phyloP scores from a whole-genome alignment of 1,140 invertebrate species.

The Drosophila ficusphila region DNA sequence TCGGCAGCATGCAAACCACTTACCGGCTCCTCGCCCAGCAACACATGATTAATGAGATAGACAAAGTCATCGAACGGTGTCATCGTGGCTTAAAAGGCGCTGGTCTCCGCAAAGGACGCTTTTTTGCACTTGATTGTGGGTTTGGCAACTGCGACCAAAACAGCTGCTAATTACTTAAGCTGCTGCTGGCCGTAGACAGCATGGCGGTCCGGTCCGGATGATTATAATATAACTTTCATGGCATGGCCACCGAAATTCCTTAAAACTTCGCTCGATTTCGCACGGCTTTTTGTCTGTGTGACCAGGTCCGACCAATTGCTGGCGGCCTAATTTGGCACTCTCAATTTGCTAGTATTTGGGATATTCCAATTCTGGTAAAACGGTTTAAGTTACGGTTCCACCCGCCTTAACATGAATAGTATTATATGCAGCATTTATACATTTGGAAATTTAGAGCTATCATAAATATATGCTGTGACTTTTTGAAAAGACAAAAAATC shows the following conservation, averaged over 20 bases:
- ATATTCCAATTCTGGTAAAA: too few species aligned
- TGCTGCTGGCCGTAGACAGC: constrained; percentile 9
- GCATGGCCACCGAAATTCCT: not conserved
- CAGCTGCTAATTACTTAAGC: constrained; percentile 15
- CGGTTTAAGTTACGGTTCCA: too few species aligned
- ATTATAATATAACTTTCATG: constrained; percentile 21
- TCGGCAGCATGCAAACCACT: constrained; percentile 47
- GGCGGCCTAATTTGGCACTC: not conserved
- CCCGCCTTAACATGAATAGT: too few species aligned
- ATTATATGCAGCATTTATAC: too few species aligned
- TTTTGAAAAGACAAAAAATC: too few species aligned
- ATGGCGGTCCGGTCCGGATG: constrained; percentile 4
- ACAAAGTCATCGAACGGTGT: constrained; percentile 87
- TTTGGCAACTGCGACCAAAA: constrained; percentile 4
- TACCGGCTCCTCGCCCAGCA: constrained; percentile 87
- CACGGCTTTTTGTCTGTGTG: constrained; percentile 14
- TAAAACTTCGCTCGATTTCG: not conserved
- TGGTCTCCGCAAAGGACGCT: constrained; percentile 4
- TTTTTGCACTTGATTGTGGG: constrained; percentile 18
- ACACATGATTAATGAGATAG: constrained; percentile 86
- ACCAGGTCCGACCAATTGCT: not conserved
- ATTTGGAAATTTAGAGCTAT: too few species aligned
- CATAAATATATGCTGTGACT: too few species aligned
- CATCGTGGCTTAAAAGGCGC: constrained; percentile 73
- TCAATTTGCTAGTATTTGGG: not conserved